Evolutionary conservation across 2,113 vertebrate genomes (phyloP), one percentile per base, ranked within the genome.

Genomic region (Cryptomyrus ogoouensis): DNA sequence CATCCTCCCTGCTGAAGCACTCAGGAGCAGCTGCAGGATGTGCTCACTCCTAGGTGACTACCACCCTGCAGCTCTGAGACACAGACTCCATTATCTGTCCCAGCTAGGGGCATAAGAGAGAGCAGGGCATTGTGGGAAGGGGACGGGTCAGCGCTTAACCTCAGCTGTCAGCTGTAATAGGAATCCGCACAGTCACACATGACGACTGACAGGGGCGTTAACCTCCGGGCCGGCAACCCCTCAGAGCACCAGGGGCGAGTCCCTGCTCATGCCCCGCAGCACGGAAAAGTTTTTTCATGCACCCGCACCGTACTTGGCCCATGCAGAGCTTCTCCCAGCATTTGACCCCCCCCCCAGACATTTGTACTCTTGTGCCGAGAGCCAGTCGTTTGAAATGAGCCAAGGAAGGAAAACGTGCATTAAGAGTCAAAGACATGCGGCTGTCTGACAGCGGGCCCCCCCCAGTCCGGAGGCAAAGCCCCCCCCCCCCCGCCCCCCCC

Each of bases 101-200:
- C 52, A 84, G 53, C 50, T 42, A 39, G 27, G 27, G 88, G 74
- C 27, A 0, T 21, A 50, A 90, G 58, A 27, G 21, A 89, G 91
- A 31, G 70, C 19, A 21, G n/a, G 44, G 84, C 91, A 50, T 83
- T 85, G 17, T 92, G 84, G 92, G 89, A 77, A 85, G 88, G 91
- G 92, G 92, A 92, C 89, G 88, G 92, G 92, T 91, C 92, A 93
- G 90, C 90, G 70, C 90, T 91, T 91, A 91, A 94, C 88, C 91
- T 90, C 89, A 92, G 92, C 92, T 93, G 94, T 94, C 94, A 93
- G 91, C 87, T 93, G 93, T 94, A 95, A 95, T 94, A 94, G 94
- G 94, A 95, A 93, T 94, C 94, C 93, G 94, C 94, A 94, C 93
- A 94, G 93, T 90, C 10, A 44, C 52, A 90, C 93, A 90, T 89